phyloP scores from a whole-genome alignment of 1,140 invertebrate species.

The Solenopsis invicta region DNA sequence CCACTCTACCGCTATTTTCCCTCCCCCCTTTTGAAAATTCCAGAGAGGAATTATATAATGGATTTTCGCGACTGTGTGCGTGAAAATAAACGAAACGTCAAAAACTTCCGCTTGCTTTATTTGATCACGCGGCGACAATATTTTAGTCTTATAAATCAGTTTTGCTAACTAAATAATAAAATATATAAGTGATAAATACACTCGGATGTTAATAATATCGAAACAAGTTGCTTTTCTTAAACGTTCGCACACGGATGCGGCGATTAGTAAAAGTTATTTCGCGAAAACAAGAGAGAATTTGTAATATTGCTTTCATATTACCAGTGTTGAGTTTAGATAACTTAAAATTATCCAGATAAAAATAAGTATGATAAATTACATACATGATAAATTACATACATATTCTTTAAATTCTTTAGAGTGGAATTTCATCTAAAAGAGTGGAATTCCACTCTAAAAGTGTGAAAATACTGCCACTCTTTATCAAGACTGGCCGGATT shows the following conservation, averaged over 20 bases:
- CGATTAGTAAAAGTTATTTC: background rate
- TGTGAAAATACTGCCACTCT: too few species aligned
- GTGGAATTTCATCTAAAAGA: too few species aligned
- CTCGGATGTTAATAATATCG: background rate
- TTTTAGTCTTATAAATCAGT: constrained; percentile 39
- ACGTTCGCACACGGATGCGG: background rate
- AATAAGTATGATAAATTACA: too few species aligned
- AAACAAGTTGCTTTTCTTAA: constrained; percentile 10
- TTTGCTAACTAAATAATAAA: background rate
- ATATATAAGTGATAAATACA: background rate
- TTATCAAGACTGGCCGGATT: too few species aligned
- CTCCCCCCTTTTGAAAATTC: constrained; percentile 61
- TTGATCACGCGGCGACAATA: constrained; percentile 22
- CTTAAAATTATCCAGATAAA: too few species aligned
- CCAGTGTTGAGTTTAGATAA: too few species aligned
- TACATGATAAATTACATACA: too few species aligned
- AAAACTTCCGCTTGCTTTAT: constrained; percentile 37
- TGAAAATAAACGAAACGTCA: constrained; percentile 47
- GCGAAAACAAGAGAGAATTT: background rate
- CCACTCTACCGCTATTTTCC: constrained; percentile 37
- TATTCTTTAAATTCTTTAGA: too few species aligned
- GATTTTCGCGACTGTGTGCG: constrained; percentile 20
- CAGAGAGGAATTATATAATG: constrained; percentile 49
- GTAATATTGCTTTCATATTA: background rate
- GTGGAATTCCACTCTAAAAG: too few species aligned